Percentiles rank a stretch among this genome's conserved stretches.
Evolutionary conservation across 2,888 invertebrate species (phyloP).

Genomic region (Scrobipalpa atriplicella): DNA sequence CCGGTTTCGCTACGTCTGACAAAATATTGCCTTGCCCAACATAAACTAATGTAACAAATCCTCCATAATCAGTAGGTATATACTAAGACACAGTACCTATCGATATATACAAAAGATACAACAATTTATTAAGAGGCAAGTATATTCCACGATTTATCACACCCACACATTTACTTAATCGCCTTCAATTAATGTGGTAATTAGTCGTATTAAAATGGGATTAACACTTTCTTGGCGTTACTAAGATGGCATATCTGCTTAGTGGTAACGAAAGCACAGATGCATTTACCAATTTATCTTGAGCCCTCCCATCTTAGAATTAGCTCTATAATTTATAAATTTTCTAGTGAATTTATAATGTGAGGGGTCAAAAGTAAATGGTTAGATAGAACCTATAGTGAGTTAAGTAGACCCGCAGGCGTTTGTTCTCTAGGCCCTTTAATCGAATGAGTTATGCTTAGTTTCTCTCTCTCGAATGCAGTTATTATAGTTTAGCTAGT

Average conservation of each 20-base stretch:
- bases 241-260: constrained; percentile 51
- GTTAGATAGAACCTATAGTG: constrained; percentile 39
- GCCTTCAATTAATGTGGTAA: constrained; percentile 62
- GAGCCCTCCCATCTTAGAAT: constrained; percentile 34
- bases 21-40: no score
- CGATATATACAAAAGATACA: no score
- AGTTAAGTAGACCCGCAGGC: constrained; percentile 70
- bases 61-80: no score
- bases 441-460: constrained; percentile 80
- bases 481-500: constrained; percentile 66
- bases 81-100: no score
- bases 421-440: constrained; percentile 52
- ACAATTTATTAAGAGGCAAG: not conserved
- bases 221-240: constrained; percentile 67
- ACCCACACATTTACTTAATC: constrained; percentile 28
- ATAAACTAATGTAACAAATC: no score
- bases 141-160: constrained; percentile 33
- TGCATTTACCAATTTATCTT: constrained; percentile 39
- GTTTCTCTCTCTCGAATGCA: constrained; percentile 62
- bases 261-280: constrained; percentile 47
- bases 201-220: constrained; percentile 76
- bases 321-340: no score
- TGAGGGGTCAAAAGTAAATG: constrained; percentile 41
- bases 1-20: no score
- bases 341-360: constrained; percentile 6